Evolutionary conservation across 2,113 vertebrate species (phyloP), one percentile per base, ranked within the genome.

Genomic region (Chloebia gouldiae): DNA sequence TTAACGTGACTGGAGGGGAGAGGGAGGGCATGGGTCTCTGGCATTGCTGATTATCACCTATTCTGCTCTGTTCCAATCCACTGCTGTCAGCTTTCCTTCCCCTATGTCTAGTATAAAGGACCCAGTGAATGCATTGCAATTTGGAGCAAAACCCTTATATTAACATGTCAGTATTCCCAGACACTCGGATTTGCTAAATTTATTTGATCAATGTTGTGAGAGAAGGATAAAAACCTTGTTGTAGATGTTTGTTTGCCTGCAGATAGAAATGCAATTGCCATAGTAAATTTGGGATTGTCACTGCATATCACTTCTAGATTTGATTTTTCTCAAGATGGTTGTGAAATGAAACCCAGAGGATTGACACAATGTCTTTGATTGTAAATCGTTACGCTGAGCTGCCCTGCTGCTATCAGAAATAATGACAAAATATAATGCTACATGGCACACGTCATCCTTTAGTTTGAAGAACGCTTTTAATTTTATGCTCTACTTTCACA

Each of bases 401-500:
- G 71, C 70, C 78, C 64, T 80, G 44, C 84, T 88, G 70, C 68
- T 82, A 75, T 91, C 0, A 0, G 56, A 95, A 96, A 90, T 80
- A 83, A 78, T 89, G 56, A 42, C 61, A 64, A 82, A 82, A 91
- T 86, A 59, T 45, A 63, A 40, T 35, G 44, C 76, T 88, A 49
- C 75, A 28, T 35, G 84, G 69, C 75, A 88, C 64, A 54, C 13
- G 37, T 66, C 77, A 82, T 93, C 71, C 79, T 92, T 81, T 57
- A 35, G 35, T 79, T 84, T 78, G 90, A 96, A 92, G 73, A 92
- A 95, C 59, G 80, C 78, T 76, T 88, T 94, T 94, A 93, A 96
- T 96, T 95, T 96, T 96, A 92, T 94, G 92, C 79, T 92, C 50
- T 94, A 39, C 61, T 93, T 95, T 92, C 79, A 86, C 44, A 61